Conservation (phyloP, 2,888 invertebrate genomes). For the Keiferia lycopersicella region DNA sequence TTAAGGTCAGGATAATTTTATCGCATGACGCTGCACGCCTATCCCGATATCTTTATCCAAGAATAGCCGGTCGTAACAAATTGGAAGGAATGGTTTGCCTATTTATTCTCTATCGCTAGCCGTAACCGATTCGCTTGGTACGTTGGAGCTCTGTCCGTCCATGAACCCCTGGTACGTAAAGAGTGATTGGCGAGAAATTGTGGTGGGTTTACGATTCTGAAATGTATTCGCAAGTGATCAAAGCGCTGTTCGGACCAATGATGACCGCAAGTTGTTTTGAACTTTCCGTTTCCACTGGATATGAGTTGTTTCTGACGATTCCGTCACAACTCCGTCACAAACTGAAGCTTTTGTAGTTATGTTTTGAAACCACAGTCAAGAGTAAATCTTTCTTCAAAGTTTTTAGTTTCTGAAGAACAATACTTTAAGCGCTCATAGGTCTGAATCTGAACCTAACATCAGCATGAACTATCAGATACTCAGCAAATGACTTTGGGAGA, state of each 20-base stretch:
- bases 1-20: slow-evolving; percentile 78
- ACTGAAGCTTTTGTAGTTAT: too few species aligned
- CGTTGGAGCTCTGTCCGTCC: slow-evolving; percentile 32
- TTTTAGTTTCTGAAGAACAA: too few species aligned
- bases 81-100: slow-evolving; percentile 46
- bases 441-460: too few species aligned
- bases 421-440: too few species aligned
- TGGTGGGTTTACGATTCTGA: slow-evolving; percentile 6
- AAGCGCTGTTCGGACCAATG: slow-evolving; percentile 1
- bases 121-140: neutral
- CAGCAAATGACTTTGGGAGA: too few species aligned
- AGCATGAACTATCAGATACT: too few species aligned
- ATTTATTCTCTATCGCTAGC: slow-evolving; percentile 33
- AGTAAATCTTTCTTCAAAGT: too few species aligned
- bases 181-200: slow-evolving; percentile 1
- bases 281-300: slow-evolving; percentile 1
- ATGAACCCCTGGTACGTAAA: slow-evolving; percentile 37
- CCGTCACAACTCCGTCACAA: neutral
- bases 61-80: slow-evolving; percentile 61
- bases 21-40: slow-evolving; percentile 65
- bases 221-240: slow-evolving; percentile 15
- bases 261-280: neutral
- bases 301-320: neutral
- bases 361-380: too few species aligned
- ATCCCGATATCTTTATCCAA: slow-evolving; percentile 56